Conservation (phyloP, 1,140 invertebrate genomes). For the Delia radicum region DNA sequence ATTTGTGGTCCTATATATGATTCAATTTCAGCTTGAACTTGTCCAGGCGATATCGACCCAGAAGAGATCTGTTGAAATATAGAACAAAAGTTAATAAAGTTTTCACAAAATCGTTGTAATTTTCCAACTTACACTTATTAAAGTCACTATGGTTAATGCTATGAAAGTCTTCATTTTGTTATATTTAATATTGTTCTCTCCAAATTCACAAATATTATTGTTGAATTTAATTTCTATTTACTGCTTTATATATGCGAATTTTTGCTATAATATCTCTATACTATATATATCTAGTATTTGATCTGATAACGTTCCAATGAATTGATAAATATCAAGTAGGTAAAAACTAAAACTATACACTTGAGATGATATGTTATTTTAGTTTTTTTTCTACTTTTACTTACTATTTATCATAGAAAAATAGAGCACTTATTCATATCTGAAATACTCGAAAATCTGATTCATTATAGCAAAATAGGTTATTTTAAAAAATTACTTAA, state of each 20-base stretch:
- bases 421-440: no score
- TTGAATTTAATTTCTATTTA: neutral
- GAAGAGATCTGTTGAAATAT: neutral
- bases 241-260: neutral
- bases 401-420: no score
- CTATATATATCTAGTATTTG: neutral
- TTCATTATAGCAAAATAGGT: no score
- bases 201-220: neutral
- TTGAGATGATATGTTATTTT: neutral
- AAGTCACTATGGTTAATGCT: neutral
- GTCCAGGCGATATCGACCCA: neutral
- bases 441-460: no score
- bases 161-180: constrained; percentile 1
- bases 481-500: no score
- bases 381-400: no score
- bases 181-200: neutral
- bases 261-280: neutral
- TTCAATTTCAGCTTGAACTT: neutral
- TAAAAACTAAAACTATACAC: no score
- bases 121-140: neutral
- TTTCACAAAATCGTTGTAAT: neutral
- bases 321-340: neutral
- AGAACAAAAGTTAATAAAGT: neutral
- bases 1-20: neutral
- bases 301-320: neutral